A percentile compares a stretch with the other conserved stretches of the same genome.
Evolutionary conservation across 2,888 invertebrate genomes (phyloP).

Genomic region (Germaria angustata): DNA sequence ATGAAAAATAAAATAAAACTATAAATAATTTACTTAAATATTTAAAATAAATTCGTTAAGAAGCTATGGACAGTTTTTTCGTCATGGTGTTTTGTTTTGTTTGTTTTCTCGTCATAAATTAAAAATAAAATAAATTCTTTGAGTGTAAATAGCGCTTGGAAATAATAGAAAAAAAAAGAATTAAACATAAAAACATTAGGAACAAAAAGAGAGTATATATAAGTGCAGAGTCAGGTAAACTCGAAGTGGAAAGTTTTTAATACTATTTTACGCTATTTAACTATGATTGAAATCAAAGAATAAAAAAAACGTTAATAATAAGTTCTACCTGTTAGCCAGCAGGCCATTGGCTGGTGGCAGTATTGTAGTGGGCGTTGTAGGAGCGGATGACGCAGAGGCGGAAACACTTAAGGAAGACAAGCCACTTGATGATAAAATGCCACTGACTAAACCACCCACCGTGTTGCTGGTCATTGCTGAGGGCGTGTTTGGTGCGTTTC

Average conservation of each 20-base stretch:
- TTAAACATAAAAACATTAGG: conserved; percentile 55
- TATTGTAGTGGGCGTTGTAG: conserved; percentile 70
- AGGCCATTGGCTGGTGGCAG: conserved; percentile 78
- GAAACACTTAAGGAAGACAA: conserved; percentile 52
- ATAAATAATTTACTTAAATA: conserved; percentile 62
- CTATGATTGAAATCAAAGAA: conserved; percentile 3
- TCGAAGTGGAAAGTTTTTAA: conserved; percentile 39
- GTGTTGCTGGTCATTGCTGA: conserved; percentile 62
- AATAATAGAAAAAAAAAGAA: conserved; percentile 31
- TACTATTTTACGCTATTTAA: conserved; percentile 29
- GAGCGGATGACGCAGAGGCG: conserved; percentile 70
- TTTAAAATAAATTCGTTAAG: conserved; percentile 62
- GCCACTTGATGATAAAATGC: conserved; percentile 50
- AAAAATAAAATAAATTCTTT: conserved; percentile 50
- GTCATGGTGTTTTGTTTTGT: conserved; percentile 32
- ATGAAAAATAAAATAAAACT: conserved; percentile 28
- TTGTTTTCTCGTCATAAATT: conserved; percentile 51
- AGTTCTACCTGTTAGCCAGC: conserved; percentile 78
- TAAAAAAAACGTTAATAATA: conserved; percentile 20
- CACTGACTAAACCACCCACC: conserved; percentile 60
- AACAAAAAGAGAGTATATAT: conserved; percentile 62
- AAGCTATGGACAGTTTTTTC: conserved; percentile 50
- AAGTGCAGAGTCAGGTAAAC: conserved; percentile 46
- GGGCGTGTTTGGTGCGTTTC: conserved; percentile 67
- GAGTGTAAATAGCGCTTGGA: conserved; percentile 61